Evolutionary conservation across 2,113 vertebrate genomes (phyloP), one percentile per base, ranked within the genome.

Genomic region (Bothrops jararaca): DNA sequence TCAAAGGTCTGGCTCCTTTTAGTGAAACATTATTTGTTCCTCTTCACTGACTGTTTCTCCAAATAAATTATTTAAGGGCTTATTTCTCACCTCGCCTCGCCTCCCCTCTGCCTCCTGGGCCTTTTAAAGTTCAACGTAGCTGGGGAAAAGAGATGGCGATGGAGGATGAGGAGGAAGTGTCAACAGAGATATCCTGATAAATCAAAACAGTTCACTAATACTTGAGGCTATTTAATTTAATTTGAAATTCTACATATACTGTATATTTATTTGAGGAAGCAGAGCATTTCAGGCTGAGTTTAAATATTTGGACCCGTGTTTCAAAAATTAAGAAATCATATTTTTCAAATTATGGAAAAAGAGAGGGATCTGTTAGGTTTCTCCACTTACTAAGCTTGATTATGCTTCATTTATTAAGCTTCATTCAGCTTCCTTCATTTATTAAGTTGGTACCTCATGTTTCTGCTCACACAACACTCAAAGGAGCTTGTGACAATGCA

Each of bases 1-100:
- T 97, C 97, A 98, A 96, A 98, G 98, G 98, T 98, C 98, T 97
- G 97, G 92, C 98, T 99, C 99, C 98, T 98, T 98, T 98, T 96
- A 98, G 98, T 98, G 98, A 99, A 99, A 99, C 98, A 98, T 98
- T 99, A 99, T 99, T 99, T 99, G 99, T 99, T 99, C 99, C 99
- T 98, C 99, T 99, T 98, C 98, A 98, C 99, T 99, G 98, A 97
- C 98, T 99, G 98, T 98, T 99, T 98, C 98, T 98, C 96, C 98
- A 98, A 99, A 99, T 99, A 99, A 99, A 99, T 99, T 98, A 99
- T 99, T 99, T 99, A 99, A 99, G 98, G 98, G 98, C 98, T 98
- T 98, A 98, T 98, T 97, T 98, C 98, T 98, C 97, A 22, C 74
- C 74, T 97, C 96, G 0, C 54, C 53, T 52, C 64, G 18, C 86